Evolutionary conservation across 1,140 invertebrate species (phyloP), one percentile per base, ranked within the genome.

Genomic region (silkworm (Bombyx mori)): DNA sequence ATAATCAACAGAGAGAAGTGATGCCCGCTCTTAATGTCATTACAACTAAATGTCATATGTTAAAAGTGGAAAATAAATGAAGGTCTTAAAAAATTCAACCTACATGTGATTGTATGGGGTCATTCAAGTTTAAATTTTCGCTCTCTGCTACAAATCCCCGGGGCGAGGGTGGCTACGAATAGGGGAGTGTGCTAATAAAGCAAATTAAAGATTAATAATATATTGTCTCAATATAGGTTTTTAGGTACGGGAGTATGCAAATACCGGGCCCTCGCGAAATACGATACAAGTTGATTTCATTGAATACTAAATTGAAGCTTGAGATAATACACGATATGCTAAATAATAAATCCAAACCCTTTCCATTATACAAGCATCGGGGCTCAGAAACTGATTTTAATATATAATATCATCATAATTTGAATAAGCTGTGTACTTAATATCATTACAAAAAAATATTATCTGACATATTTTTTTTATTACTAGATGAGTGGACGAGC

Each of bases 191-290:
- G 80, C 77, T 85, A 86, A 86, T 86, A 85, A 86, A 86, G 80
- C 79, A 83, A 86, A 86, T 86, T 87, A 87, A 84, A 87, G 78
- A 87, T 87, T 87, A 87, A 87, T 85, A 87, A 82, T 85, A 79
- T 74, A 87, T 84, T 77, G 77, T 82, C 77, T 77, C 78, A 81
- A 81, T 83, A 83, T 81, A 80, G 73, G 74, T 75, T 82, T 75
- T 73, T 76, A 65, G 72, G 69, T 68, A 78, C 80, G 72, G 64
- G 59, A 58, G 69, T 78, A 81, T 84, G 82, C 75, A 82, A 82
- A 86, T 83, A 71, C 69, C 44, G 42, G n/a, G 43, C 78, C 77
- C 75, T 63, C 57, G 58, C 66, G 73, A 73, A 75, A 77, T 74
- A 60, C 69, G 62, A 82, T 78, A 79, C 71, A 68, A 65, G 69